A percentile compares a stretch with the other conserved stretches of the same genome.
Conservation (phyloP, 2,888 invertebrate species). For the Sepiola atlantica region DNA sequence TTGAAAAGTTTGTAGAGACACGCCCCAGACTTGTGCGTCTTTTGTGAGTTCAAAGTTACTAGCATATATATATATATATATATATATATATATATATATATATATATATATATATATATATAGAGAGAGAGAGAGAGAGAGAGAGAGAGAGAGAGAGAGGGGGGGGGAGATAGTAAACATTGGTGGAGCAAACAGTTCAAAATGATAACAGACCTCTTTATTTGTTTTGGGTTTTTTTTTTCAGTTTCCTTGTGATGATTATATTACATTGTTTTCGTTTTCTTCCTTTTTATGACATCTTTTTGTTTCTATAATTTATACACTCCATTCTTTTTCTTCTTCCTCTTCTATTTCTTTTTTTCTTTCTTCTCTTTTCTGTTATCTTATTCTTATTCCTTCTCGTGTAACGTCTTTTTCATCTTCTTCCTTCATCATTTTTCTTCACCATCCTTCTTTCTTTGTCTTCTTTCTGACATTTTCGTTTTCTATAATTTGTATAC, state of each 20-base stretch:
- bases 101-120: not conserved
- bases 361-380: not conserved
- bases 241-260: not conserved
- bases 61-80: not conserved
- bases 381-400: not conserved
- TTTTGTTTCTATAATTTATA: not conserved
- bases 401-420: no score
- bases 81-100: no score
- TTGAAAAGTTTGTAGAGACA: not conserved
- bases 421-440: no score
- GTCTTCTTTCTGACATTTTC: no score
- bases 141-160: not conserved
- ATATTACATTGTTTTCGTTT: not conserved
- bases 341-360: not conserved
- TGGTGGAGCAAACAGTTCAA: not conserved
- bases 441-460: no score
- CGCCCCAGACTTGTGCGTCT: not conserved
- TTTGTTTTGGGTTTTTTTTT: not conserved
- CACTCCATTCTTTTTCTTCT: not conserved
- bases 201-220: slow-evolving; percentile 32
- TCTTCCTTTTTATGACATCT: not conserved
- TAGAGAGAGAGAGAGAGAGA: not conserved
- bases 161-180: not conserved
- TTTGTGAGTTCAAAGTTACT: not conserved
- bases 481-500: no score